Evolutionary conservation across 1,140 invertebrate genomes (phyloP), one percentile per base, ranked within the genome.

Genomic region (Forficula auricularia): DNA sequence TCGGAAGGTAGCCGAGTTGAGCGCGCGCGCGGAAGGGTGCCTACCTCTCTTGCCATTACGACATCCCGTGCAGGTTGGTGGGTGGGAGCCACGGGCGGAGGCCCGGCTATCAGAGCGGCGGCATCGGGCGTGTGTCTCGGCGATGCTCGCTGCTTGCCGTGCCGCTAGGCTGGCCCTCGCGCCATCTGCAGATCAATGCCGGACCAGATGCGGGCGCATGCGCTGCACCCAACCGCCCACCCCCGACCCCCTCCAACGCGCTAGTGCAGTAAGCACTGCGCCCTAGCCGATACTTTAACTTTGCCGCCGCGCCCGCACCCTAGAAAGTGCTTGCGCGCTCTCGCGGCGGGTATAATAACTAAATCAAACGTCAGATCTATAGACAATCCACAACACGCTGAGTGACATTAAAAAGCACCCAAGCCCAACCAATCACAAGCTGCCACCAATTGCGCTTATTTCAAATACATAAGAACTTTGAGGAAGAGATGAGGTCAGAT

Each of bases 31-130:
- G 46, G 48, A 31, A 27, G 22, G 22, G 10, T 27, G 22, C 22
- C n/a, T 61, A 70, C 67, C 66, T 70, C 67, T 69, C 67, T 68
- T 65, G 67, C 67, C 67, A 70, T 70, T 66, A 70, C 66, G 65
- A 66, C 67, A 70, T 62, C 60, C 63, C 58, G 64, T 63, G 61
- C 35, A 52, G 49, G 22, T 31, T 40, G 56, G 55, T 45, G 56
- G 56, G 43, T 46, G 54, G 34, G 54, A 55, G 20, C 52, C 53
- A 12, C 39, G 60, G 33, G 36, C 22, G 22, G 22, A 27, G 22
- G 22, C 22, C 22, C 22, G 22, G 22, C 22, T 27, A 27, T 27
- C 22, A 40, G 20, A 15, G 38, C 19, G 22, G 38, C 15, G 38
- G 19, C 4, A 20, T 39, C 19, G 22, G 19, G 19, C 13, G 18